phyloP scores from a whole-genome alignment of 1,140 invertebrate species.

The Scaptomyza pallida region DNA sequence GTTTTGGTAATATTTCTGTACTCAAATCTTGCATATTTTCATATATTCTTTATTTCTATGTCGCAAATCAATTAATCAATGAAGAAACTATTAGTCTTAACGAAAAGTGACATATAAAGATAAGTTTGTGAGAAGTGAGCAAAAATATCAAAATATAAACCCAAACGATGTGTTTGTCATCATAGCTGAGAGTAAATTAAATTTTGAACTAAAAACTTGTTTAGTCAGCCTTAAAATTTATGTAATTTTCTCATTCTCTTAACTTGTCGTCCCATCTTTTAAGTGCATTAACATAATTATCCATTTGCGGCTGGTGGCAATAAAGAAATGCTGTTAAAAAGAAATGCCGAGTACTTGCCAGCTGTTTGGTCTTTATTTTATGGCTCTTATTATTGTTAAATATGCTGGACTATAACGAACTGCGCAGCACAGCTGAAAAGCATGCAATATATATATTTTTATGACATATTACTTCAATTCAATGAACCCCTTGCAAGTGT shows the following conservation, averaged over 20 bases:
- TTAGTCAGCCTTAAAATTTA: not conserved
- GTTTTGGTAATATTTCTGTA: constrained; percentile 1
- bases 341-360: not conserved
- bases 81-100: constrained; percentile 20
- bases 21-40: not conserved
- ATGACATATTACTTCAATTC: constrained; percentile 42
- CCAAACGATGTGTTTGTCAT: not conserved
- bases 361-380: not conserved
- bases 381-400: not conserved
- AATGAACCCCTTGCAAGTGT: constrained; percentile 2
- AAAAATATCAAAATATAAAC: constrained; percentile 9
- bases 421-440: constrained; percentile 52
- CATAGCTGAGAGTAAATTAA: not conserved
- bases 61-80: constrained; percentile 24
- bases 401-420: constrained; percentile 3
- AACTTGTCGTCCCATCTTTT: too few species aligned
- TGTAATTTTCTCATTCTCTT: too few species aligned
- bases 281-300: constrained; percentile 26
- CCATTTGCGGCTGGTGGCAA: not conserved
- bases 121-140: too few species aligned
- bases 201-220: constrained; percentile 24
- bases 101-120: constrained; percentile 18
- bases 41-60: constrained; percentile 27
- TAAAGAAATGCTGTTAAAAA: not conserved
- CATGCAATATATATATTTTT: constrained; percentile 70